phyloP scores from a whole-genome alignment of 2,888 invertebrate species.

The Drosophila tripunctata region DNA sequence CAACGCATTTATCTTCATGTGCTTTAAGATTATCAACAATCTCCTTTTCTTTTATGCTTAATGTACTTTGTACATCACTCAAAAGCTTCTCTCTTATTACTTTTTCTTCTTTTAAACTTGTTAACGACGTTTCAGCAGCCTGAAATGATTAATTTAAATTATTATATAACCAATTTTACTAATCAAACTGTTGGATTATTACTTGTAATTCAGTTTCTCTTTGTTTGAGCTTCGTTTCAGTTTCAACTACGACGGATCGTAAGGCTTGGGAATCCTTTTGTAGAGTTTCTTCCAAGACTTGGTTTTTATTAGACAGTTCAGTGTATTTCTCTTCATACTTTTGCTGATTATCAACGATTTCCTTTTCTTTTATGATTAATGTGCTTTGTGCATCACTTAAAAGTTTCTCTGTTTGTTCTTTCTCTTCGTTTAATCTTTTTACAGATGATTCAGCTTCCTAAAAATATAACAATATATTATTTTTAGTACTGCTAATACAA shows the following conservation, averaged over 20 bases:
- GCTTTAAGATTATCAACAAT: conserved; percentile 18
- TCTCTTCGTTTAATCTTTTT: conserved; percentile 2
- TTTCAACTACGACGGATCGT: no score
- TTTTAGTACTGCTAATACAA: no score
- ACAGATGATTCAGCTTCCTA: conserved; percentile 6
- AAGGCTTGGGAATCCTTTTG: background rate
- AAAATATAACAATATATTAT: no score
- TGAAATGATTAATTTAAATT: background rate
- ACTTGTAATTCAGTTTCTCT: conserved; percentile 28
- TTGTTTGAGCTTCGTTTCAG: background rate
- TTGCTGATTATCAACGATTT: conserved; percentile 20
- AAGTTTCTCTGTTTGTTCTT: background rate
- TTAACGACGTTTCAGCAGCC: conserved; percentile 3
- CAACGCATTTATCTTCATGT: conserved; percentile 24
- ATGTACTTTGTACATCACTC: background rate
- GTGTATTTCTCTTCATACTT: conserved; percentile 26
- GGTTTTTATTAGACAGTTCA: background rate
- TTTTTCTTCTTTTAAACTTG: conserved; percentile 4
- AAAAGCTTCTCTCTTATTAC: background rate
- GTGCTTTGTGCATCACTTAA: background rate
- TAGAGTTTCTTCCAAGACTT: conserved; percentile 4
- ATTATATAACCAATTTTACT: no score
- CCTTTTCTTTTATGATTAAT: conserved; percentile 10
- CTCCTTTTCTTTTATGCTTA: conserved; percentile 16
- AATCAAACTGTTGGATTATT: no score